These are phyloP conservation scores for Polietes domitor DNA, from an alignment of 2,888 invertebrate genomes.

Conservation along the genomic window DNA sequence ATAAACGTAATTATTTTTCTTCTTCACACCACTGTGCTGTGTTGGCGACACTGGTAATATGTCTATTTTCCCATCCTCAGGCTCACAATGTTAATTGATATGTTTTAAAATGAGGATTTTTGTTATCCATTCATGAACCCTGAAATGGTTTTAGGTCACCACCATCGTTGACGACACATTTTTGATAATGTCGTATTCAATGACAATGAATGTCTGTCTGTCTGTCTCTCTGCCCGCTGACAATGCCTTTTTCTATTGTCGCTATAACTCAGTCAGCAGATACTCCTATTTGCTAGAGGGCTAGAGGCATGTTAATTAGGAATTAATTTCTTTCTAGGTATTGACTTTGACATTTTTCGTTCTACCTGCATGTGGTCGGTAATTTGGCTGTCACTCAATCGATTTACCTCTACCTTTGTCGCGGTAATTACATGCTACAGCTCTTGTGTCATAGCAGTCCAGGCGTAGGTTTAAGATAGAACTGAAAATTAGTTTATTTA, in stretches of 20 bases:
- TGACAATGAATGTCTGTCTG: neutral
- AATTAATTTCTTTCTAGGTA: neutral
- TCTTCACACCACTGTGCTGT: too few relatives aligned
- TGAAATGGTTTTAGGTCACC: constrained; percentile 6
- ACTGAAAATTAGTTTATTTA: neutral
- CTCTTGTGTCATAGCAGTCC: neutral
- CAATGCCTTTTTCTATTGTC: too few relatives aligned
- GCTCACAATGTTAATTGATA: neutral
- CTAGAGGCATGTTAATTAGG: neutral
- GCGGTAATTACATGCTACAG: neutral
- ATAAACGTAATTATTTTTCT: too few relatives aligned
- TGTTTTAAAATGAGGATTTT: neutral
- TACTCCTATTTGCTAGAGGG: neutral
- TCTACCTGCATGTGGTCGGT: neutral
- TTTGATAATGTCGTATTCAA: constrained; percentile 13
- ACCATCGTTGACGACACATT: neutral
- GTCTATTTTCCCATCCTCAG: neutral
- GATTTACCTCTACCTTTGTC: neutral
- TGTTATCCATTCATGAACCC: neutral
- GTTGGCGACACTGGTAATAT: neutral
- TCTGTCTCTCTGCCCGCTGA: too few relatives aligned
- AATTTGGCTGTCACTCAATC: constrained; percentile 10
- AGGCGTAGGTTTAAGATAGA: neutral
- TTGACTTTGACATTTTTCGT: neutral
- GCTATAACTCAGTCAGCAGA: neutral